Evolutionary conservation across 2,888 invertebrate species (phyloP), one percentile per base, ranked within the genome.

Genomic region (Drosophila putrida): DNA sequence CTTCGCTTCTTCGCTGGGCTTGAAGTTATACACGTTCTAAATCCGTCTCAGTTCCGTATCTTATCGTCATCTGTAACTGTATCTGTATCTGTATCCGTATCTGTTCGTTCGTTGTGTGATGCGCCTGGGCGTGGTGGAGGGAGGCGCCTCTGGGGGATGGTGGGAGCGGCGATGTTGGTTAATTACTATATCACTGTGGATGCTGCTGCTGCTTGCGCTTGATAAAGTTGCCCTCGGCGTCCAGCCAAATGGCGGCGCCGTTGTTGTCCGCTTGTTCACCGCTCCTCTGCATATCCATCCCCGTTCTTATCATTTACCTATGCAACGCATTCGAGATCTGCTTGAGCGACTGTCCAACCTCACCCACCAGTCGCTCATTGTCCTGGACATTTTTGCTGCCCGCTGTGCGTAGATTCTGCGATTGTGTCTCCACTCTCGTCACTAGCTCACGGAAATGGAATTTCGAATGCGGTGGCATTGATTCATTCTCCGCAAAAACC

Each of bases 401-500:
- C 6, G 95, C 95, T 44, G 95, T 94, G 59, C 96, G 93, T 75
- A 96, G 91, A 82, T 94, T 94, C 74, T 95, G 93, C 33, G 95
- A 95, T 90, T 96, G 95, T 11, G 93, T 93, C 90, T 96, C 96
- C 55, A 96, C 93, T 47, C 95, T 94, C 4, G 95, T 94, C 28
- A 96, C 93, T 70, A 96, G 92, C 91, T 96, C 96, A 43, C 97
- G 95, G 90, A 97, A 96, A 85, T 97, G 96, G 92, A 98, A 97
- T 90, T 98, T 96, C 53, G 96, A 95, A 90, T 97, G 97, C 15
- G 97, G 96, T 10, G 97, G 96, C 88, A 96, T 95, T 13, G 94
- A 93, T 66, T 94, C 95, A 75, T 94, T 94, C 82, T 98, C 98
- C 13, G 97, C 96, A 88, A 96, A 97, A 80, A 95, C 95, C 85